Evolutionary conservation across 2,888 invertebrate species (phyloP), one percentile per base, ranked within the genome.

Genomic region (Drosophila conformis): DNA sequence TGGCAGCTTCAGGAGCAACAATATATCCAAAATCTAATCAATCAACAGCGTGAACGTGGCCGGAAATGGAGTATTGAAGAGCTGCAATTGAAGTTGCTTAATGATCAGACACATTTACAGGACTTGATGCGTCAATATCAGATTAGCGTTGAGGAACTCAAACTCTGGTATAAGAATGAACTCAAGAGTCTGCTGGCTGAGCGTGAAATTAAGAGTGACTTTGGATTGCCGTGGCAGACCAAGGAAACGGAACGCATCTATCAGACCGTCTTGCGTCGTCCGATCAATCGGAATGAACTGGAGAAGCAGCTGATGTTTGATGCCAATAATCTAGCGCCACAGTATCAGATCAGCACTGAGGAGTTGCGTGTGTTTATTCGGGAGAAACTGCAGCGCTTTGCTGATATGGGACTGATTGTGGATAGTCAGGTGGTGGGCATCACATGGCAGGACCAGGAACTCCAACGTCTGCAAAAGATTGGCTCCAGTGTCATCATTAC

Each of bases 11-110:
- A 79, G 33, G 92, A 93, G 64, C 79, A 90, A 15, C 63, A 78
- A 1, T 69, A 91, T 53, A 84, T 92, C 13, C 85, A 92, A 29
- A 80, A 90, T 40, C 66, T 92, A 40, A 84, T 93, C 8, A 78
- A 87, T 21, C 82, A 91, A 4, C 85, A 80, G 63, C 49, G 78
- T 11, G 83, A 86, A 10, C 85, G 83, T 6, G 83, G 81, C 21
- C 89, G 87, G 13, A 83, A 87, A 35, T 92, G 91, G 91, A 91
- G 91, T 36, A 82, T 92, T 7, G 92, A 92, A 42, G 93, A 93
- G 64, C 69, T 93, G 11, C 86, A 90, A 60, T 64, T 91, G 4
- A 86, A 86, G 35, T 68, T 93, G 56, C 59, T 76, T 1, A 80
- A 87, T 15, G 91, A 92, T 64, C 82, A 76, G 3, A 73, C 72